A percentile compares a stretch with the other conserved stretches of the same genome.
These are phyloP conservation scores for Parnassius glacialis DNA, from an alignment of 2,888 invertebrate species.

Conservation along the genomic window DNA sequence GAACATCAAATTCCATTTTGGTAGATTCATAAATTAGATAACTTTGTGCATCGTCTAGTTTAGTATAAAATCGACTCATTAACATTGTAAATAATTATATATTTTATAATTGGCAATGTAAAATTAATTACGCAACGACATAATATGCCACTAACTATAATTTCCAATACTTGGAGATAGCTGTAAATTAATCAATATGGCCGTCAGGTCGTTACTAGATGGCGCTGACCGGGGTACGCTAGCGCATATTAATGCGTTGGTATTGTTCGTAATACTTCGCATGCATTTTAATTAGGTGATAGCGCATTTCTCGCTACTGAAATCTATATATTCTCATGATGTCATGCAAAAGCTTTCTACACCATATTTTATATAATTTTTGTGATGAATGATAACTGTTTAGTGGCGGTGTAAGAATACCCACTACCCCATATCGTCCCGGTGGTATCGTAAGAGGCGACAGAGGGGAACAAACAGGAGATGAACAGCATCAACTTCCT, in stretches of 20 bases:
- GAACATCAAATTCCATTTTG: too few relatives aligned
- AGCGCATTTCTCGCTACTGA: slow-evolving; percentile 47
- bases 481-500: too few relatives aligned
- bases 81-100: too few relatives aligned
- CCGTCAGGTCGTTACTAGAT: slow-evolving; percentile 42
- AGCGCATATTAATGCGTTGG: slow-evolving; percentile 47
- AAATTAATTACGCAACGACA: background rate
- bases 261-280: slow-evolving; percentile 50
- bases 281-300: slow-evolving; percentile 57
- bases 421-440: too few relatives aligned
- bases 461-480: too few relatives aligned
- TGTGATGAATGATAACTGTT: background rate
- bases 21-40: too few relatives aligned
- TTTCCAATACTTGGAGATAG: slow-evolving; percentile 20
- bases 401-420: too few relatives aligned
- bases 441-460: too few relatives aligned
- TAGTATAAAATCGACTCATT: too few relatives aligned
- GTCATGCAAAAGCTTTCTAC: slow-evolving; percentile 39
- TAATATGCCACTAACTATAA: slow-evolving; percentile 5
- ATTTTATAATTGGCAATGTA: too few relatives aligned
- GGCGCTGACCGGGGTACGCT: slow-evolving; percentile 37
- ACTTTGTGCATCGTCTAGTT: too few relatives aligned
- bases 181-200: slow-evolving; percentile 43
- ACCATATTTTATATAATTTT: slow-evolving; percentile 6
- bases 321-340: slow-evolving; percentile 47